Conservation (phyloP, 2,113 vertebrate species). For the Herpetotheres cachinnans region DNA sequence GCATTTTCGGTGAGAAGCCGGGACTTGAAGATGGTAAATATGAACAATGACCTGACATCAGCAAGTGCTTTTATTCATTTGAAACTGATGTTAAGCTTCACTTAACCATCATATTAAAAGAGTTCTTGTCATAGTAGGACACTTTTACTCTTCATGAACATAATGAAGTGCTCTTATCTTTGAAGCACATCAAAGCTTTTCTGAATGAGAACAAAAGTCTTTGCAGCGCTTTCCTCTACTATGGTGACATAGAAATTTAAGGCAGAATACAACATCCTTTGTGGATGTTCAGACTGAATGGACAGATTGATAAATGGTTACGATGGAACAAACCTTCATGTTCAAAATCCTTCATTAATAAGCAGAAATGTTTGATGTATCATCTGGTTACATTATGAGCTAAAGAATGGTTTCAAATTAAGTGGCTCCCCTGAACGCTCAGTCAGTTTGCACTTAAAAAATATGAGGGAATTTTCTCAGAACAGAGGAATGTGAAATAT, state of each 20-base stretch:
- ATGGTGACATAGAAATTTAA: not conserved
- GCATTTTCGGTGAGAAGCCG: not conserved
- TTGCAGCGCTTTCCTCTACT: not conserved
- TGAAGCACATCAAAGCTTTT: conserved; percentile 35
- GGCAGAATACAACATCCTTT: not conserved
- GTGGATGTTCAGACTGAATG: not conserved
- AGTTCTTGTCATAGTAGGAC: not conserved
- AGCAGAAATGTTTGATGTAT: conserved; percentile 16
- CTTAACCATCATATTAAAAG: not conserved
- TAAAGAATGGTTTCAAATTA: conserved; percentile 22
- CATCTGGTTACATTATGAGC: not conserved
- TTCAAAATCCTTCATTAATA: conserved; percentile 25
- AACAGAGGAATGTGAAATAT: not conserved
- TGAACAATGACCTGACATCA: conserved; percentile 11
- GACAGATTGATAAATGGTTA: not conserved
- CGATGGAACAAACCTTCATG: not conserved
- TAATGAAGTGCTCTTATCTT: conserved; percentile 8
- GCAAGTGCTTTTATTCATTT: conserved; percentile 5
- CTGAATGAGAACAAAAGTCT: not conserved
- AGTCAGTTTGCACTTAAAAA: not conserved
- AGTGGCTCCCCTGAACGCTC: not conserved
- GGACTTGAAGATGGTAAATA: not conserved
- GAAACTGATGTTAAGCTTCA: conserved; percentile 11
- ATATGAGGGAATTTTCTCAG: not conserved
- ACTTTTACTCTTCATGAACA: not conserved